phyloP scores from a whole-genome alignment of 2,113 vertebrate species.

The Marmota flaviventris region DNA sequence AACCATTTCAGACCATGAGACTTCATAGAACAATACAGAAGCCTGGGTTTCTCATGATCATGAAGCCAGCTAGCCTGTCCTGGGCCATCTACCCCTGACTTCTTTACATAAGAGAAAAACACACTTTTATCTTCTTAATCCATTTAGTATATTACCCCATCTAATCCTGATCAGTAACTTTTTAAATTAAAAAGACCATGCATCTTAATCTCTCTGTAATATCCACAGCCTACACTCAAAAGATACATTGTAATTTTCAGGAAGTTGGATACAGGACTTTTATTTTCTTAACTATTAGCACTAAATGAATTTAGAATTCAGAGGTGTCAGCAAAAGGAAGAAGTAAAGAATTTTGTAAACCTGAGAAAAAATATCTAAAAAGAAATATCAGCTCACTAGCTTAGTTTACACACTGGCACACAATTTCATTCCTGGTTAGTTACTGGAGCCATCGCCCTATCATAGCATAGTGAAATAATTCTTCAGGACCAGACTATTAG shows the following conservation, averaged over 20 bases:
- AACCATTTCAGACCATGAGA: neutral
- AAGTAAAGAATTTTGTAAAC: neutral
- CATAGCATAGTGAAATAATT: neutral
- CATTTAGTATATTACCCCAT: neutral
- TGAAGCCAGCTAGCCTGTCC: neutral
- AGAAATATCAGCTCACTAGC: neutral
- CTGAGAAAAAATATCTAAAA: neutral
- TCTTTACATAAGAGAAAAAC: neutral
- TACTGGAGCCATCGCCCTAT: neutral
- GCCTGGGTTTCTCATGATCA: neutral
- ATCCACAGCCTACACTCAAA: neutral
- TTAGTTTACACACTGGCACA: neutral
- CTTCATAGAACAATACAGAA: neutral
- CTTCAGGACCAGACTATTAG: neutral
- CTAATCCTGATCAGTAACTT: neutral
- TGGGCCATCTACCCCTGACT: neutral
- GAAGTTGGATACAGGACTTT: neutral
- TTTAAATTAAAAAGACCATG: neutral
- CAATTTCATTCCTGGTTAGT: neutral
- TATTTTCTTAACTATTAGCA: neutral
- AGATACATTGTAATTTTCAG: conserved; percentile 29
- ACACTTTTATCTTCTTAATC: neutral
- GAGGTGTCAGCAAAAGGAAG: neutral
- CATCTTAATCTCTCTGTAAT: neutral
- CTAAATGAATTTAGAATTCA: neutral